Evolutionary conservation across 2,888 invertebrate genomes (phyloP).

Genomic region (Lymantria dispar): DNA sequence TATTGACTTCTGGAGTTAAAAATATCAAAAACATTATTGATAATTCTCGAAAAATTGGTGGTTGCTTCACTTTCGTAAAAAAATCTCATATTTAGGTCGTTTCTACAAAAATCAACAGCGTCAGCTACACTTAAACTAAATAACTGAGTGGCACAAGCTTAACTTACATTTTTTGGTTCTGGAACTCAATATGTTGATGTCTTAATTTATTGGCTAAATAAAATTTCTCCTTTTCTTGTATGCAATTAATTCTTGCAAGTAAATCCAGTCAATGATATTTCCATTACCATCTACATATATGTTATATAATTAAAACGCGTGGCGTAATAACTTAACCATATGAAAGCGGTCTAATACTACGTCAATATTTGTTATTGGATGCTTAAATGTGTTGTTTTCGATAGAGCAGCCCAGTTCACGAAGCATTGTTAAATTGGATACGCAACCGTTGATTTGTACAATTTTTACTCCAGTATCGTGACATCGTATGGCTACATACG

Average conservation of each 20-base stretch:
- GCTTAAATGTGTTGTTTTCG: neutral
- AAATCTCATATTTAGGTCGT: neutral
- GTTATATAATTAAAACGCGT: neutral
- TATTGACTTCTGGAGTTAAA: conserved; percentile 3
- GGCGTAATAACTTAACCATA: conserved; percentile 1
- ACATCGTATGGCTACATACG: too few species aligned
- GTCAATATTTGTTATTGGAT: neutral
- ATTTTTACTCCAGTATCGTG: too few species aligned
- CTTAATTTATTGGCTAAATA: conserved; percentile 6
- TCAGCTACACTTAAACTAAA: conserved; percentile 1
- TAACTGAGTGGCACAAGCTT: conserved; percentile 5
- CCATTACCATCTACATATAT: neutral
- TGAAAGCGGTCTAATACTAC: conserved; percentile 2
- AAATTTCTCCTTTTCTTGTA: conserved; percentile 1
- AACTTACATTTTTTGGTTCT: conserved; percentile 2
- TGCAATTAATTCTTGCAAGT: neutral
- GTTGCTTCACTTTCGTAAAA: conserved; percentile 4
- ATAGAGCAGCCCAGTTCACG: neutral
- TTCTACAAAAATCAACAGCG: neutral
- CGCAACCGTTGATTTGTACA: neutral
- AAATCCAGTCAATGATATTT: neutral
- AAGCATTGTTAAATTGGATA: neutral
- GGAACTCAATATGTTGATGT: neutral
- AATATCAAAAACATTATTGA: conserved; percentile 5
- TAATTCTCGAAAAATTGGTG: neutral